Percentiles rank a stretch among this genome's conserved stretches.
Conservation (phyloP, 2,888 invertebrate genomes). For the Ligdia adustata region DNA sequence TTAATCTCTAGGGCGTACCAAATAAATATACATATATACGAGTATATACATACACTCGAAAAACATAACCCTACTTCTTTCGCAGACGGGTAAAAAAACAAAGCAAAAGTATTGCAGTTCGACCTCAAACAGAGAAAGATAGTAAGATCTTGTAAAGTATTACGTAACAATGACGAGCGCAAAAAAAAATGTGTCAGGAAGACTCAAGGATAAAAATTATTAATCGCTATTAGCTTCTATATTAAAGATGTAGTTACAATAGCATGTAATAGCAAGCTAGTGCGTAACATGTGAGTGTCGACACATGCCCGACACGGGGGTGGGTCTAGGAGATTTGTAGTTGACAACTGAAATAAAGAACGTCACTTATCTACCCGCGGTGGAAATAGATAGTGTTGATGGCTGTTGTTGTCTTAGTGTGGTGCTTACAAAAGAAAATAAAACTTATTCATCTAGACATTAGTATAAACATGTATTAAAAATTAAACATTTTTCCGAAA, state of each 20-base stretch:
- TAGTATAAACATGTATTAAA: neutral
- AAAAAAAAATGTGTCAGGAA: too few species aligned
- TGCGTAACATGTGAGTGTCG: slow-evolving; percentile 70
- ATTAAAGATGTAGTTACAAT: slow-evolving; percentile 37
- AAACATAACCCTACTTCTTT: too few species aligned
- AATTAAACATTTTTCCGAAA: neutral
- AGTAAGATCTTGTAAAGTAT: too few species aligned
- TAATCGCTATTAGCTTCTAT: slow-evolving; percentile 38
- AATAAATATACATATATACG: too few species aligned
- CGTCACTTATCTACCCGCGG: slow-evolving; percentile 53
- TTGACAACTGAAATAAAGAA: slow-evolving; percentile 73
- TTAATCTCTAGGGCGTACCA: too few species aligned
- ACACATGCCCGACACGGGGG: slow-evolving; percentile 73
- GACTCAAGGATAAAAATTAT: too few species aligned
- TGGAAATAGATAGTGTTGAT: slow-evolving; percentile 41
- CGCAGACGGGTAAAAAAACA: too few species aligned
- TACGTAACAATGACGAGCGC: too few species aligned
- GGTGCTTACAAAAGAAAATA: too few species aligned
- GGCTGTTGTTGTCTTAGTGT: slow-evolving; percentile 5
- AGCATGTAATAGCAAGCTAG: slow-evolving; percentile 60
- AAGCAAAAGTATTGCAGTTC: too few species aligned
- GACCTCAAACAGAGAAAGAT: too few species aligned
- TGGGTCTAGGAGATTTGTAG: slow-evolving; percentile 78
- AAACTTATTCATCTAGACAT: neutral
- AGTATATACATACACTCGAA: too few species aligned